A percentile compares a stretch with the other conserved stretches of the same genome.
These are phyloP conservation scores for Elanoides forficatus DNA, from an alignment of 2,113 vertebrate species.

Conservation along the genomic window DNA sequence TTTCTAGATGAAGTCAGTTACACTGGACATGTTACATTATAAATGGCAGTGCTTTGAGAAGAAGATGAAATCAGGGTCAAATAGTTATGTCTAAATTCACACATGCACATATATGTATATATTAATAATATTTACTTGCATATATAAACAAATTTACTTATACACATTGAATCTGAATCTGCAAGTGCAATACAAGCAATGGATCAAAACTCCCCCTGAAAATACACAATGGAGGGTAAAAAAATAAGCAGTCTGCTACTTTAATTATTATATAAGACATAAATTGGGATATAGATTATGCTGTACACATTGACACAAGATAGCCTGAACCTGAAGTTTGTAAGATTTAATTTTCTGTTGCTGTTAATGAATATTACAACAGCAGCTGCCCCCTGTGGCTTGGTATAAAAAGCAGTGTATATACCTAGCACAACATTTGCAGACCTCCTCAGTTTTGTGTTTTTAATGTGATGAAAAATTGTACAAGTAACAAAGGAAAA, in stretches of 20 bases:
- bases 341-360: conserved; percentile 78
- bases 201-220: neutral
- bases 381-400: conserved; percentile 67
- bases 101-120: neutral
- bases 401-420: conserved; percentile 69
- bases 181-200: neutral
- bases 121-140: neutral
- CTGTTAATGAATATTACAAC: conserved; percentile 76
- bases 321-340: conserved; percentile 66
- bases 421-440: conserved; percentile 78
- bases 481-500: conserved; percentile 79
- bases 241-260: conserved; percentile 1
- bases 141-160: neutral
- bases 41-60: neutral
- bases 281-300: conserved; percentile 53
- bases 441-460: conserved; percentile 82
- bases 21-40: neutral
- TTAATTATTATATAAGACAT: conserved; percentile 51
- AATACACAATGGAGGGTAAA: neutral
- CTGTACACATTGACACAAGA: conserved; percentile 40
- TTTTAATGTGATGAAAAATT: conserved; percentile 84
- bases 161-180: neutral
- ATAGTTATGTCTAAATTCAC: conserved; percentile 2
- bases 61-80: neutral
- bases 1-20: neutral